Evolutionary conservation across 2,113 vertebrate genomes (phyloP).

Genomic region (Microcebus murinus): DNA sequence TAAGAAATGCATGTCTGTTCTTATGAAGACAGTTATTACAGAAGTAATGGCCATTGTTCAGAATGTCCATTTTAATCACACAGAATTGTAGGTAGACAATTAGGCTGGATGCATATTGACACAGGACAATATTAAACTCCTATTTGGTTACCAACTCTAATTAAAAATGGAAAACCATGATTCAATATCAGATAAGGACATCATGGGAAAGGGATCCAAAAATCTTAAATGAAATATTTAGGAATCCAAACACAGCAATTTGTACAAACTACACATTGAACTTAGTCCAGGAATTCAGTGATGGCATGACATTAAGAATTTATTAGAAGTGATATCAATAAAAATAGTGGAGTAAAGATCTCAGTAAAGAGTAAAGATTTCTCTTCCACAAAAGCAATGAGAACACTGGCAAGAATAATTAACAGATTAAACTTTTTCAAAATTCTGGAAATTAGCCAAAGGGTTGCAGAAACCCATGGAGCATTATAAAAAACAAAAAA

Average conservation of each 20-base stretch:
- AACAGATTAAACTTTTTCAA: neutral
- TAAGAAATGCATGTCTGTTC: neutral
- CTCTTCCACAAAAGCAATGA: neutral
- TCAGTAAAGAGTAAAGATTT: neutral
- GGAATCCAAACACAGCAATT: neutral
- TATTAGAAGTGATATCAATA: neutral
- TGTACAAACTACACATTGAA: neutral
- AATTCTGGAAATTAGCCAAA: neutral
- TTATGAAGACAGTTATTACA: neutral
- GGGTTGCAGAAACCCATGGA: neutral
- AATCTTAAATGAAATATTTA: neutral
- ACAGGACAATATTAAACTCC: neutral
- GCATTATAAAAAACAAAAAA: neutral
- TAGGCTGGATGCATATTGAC: neutral
- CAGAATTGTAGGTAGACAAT: neutral
- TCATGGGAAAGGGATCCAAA: neutral
- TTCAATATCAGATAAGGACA: neutral
- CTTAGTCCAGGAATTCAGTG: neutral
- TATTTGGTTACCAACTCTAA: neutral
- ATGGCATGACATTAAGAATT: neutral
- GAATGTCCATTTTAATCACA: neutral
- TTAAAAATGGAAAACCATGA: neutral
- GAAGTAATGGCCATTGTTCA: neutral
- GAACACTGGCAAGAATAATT: neutral
- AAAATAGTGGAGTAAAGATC: neutral